Evolutionary conservation across 2,888 invertebrate genomes (phyloP), one percentile per base, ranked within the genome.

Genomic region (Sarcophaga subvicina): DNA sequence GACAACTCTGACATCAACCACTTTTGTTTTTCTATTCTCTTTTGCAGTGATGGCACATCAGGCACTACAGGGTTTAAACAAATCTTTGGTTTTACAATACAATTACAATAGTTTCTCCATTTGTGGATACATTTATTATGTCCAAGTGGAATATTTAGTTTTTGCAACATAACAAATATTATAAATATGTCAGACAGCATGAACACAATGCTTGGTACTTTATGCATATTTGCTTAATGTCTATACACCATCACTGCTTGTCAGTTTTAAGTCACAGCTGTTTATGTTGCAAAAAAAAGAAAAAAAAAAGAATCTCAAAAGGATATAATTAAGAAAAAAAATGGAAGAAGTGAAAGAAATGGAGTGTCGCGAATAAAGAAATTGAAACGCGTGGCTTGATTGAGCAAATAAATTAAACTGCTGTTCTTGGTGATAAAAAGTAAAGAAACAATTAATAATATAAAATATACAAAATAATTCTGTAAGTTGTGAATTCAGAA

Each of bases 341-440:
- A 25, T 2, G 4, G 25, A 37, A 47, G 25, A 37, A 47, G 22
- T 37, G 20, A n/a, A 66, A 66, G 27, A 66, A 49, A 37, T 64
- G 70, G 63, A 64, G 70, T 64, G 69, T 12, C 54, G 17, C 12
- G 14, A 54, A 54, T 12, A 54, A 54, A 73, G 73, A 67, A 62
- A 5, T 78, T 78, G 67, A 54, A 83, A 83, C 67, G 72, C 78
- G 72, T 83, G 73, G 83, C 22, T 63, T 45, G 4, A 67, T 63
- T 37, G 4, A 62, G 54, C 59, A 37, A 66, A 62, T 27, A 54
- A 54, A 78, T 8, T 54, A 69, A 22, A 25, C 17, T 22, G 5
- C 5, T 69, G 27, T 20, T 66, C 27, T 47, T 37, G 25, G 60
- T 83, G 62, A 59, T 72, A 17, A 60, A 17, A 72, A 5, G 17